Conservation (phyloP, 2,888 invertebrate genomes). For the Xestia ashworthii region DNA sequence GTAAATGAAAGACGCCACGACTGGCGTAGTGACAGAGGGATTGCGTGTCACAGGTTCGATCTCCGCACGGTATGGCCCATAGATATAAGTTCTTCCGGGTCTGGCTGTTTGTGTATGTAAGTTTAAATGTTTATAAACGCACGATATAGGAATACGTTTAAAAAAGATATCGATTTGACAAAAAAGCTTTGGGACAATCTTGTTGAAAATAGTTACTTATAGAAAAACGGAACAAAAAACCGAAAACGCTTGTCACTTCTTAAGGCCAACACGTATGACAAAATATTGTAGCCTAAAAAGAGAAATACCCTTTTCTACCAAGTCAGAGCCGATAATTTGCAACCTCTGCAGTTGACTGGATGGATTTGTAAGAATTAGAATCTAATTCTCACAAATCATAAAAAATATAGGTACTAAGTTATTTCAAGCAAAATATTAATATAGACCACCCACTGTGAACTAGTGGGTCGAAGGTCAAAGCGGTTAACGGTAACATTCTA, state of each 20-base stretch:
- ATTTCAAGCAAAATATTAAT: background rate
- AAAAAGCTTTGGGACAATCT: background rate
- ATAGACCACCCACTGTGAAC: background rate
- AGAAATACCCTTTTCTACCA: background rate
- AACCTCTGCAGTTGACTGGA: background rate
- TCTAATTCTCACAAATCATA: no score
- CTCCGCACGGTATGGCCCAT: background rate
- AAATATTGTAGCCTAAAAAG: background rate
- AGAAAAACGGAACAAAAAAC: background rate
- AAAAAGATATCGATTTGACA: background rate
- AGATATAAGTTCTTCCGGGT: background rate
- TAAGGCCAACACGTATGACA: background rate
- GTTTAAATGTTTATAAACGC: background rate
- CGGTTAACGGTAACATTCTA: background rate
- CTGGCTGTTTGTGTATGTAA: background rate
- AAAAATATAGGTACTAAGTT: background rate
- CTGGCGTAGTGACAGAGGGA: background rate
- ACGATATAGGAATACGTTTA: background rate
- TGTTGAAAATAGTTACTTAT: background rate
- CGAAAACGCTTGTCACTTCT: background rate
- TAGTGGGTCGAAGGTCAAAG: constrained; percentile 14
- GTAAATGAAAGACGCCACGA: background rate
- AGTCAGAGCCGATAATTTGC: background rate
- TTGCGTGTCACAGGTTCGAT: background rate
- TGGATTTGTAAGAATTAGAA: no score